phyloP scores from a whole-genome alignment of 1,140 invertebrate genomes.

The Patella vulgata region DNA sequence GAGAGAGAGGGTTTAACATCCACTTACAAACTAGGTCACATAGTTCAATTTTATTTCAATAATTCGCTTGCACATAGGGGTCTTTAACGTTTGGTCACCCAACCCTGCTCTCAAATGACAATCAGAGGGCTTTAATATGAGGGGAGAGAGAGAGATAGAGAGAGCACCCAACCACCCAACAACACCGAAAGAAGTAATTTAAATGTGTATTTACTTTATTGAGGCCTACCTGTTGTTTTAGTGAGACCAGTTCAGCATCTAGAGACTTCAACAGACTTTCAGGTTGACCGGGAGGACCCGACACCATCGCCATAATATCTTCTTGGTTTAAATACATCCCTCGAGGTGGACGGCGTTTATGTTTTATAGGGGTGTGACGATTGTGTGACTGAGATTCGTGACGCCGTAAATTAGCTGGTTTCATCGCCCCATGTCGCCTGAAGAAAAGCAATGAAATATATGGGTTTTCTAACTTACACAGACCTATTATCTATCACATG shows the following conservation, averaged over 20 bases:
- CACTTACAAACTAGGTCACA: too few relatives aligned
- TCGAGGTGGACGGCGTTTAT: constrained; percentile 91
- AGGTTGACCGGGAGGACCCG: constrained; percentile 75
- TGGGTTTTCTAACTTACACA: too few relatives aligned
- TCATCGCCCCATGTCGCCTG: constrained; percentile 80
- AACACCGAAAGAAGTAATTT: constrained; percentile 73
- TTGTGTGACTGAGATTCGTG: constrained; percentile 60
- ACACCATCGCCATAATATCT: constrained; percentile 89
- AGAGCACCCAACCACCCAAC: too few relatives aligned
- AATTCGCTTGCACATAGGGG: too few relatives aligned
- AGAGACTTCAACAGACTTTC: constrained; percentile 88
- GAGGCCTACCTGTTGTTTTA: constrained; percentile 90
- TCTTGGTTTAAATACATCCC: constrained; percentile 98
- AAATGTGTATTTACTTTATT: neutral
- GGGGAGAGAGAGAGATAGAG: neutral
- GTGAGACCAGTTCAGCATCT: constrained; percentile 91
- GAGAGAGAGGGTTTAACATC: too few relatives aligned
- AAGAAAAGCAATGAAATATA: constrained; percentile 36
- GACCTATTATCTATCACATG: too few relatives aligned
- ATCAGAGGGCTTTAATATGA: neutral
- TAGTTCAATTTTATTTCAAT: too few relatives aligned
- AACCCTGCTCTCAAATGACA: too few relatives aligned
- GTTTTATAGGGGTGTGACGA: constrained; percentile 68
- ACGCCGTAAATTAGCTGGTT: constrained; percentile 75
- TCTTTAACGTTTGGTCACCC: too few relatives aligned